These are phyloP conservation scores for Nyctibius bracteatus DNA, from an alignment of 2,113 vertebrate genomes.

Conservation along the genomic window DNA sequence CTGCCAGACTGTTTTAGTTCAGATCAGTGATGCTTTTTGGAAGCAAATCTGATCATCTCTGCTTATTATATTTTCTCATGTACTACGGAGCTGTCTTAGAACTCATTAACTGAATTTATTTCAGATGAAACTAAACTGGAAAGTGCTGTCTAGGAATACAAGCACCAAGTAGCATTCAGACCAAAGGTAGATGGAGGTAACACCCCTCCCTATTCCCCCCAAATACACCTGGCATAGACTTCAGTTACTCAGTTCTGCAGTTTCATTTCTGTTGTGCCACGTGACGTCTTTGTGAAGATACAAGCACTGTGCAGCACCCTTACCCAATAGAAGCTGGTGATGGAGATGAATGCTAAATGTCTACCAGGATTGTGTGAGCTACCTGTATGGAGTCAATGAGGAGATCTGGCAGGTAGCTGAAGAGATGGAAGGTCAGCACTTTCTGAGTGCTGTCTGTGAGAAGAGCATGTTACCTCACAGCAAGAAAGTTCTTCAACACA, in stretches of 20 bases:
- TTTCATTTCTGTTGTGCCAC: not conserved
- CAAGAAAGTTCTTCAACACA: not conserved
- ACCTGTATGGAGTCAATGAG: not conserved
- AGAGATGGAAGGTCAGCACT: rapidly evolving
- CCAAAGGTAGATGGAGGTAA: not conserved
- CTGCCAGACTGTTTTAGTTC: not conserved
- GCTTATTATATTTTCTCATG: rapidly evolving
- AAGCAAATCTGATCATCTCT: not conserved
- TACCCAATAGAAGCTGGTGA: not conserved
- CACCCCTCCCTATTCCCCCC: not conserved
- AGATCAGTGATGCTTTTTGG: not conserved
- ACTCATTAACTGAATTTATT: not conserved
- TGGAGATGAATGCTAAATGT: not conserved
- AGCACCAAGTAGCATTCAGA: not conserved
- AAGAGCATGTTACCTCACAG: not conserved
- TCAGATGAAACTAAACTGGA: not conserved
- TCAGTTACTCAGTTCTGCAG: not conserved
- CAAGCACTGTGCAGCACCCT: not conserved
- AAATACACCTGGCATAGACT: not conserved
- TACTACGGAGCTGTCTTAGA: not conserved
- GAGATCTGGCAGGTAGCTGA: not conserved
- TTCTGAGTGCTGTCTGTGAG: not conserved
- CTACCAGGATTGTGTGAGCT: not conserved
- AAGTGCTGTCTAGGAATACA: not conserved
- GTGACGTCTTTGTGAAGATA: rapidly evolving